Base-by-base conservation (phyloP, 2,888 invertebrate species). In the Scaptomyza tumidula region DNA sequence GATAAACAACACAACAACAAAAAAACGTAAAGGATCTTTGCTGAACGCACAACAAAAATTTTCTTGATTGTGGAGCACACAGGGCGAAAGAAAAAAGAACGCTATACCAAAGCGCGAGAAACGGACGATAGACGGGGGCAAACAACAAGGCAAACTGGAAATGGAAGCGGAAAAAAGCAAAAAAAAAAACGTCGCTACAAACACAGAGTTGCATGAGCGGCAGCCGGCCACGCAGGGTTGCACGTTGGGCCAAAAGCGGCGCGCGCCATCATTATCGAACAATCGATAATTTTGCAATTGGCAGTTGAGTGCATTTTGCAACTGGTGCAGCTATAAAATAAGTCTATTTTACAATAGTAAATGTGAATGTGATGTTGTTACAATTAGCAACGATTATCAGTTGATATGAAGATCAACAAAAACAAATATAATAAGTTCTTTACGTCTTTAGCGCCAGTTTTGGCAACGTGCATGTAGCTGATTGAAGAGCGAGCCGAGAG, bases 111-210 rank as follows among this genome's bases (percentile, higher is more conserved):
- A 72, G 78, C 83, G 77, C 80, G 80, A 80, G 67, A 73, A 82
- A 87, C 76, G 76, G 70, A 81, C 88, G 68, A 80, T 71, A 71
- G 76, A 76, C 80, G 64, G 77, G 67, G 78, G 65, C 65, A 80
- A 78, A 80, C 74, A 79, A 78, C 61, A 78, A 86, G 75, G 71
- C 83, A 83, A 83, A 83, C 83, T 83, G 83, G 88, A 83, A 83
- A 88, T 83, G 83, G 80, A 83, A 86, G 86, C 83, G 88, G 87
- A 86, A 86, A 82, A 83, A 79, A 71, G 64, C 61, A 65, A 74
- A 72, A 77, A 78, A 61, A 74, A 72, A 77, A 78, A 61, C 79
- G 76, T 71, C 66, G 79, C 75, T 78, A 75, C 83, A 88, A 83
- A 83, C 88, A 82, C 86, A 83, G 82, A 83, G 82, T 83, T 87